Evolutionary conservation across 2,888 invertebrate species (phyloP).

Genomic region (Balanococcus diminutus): DNA sequence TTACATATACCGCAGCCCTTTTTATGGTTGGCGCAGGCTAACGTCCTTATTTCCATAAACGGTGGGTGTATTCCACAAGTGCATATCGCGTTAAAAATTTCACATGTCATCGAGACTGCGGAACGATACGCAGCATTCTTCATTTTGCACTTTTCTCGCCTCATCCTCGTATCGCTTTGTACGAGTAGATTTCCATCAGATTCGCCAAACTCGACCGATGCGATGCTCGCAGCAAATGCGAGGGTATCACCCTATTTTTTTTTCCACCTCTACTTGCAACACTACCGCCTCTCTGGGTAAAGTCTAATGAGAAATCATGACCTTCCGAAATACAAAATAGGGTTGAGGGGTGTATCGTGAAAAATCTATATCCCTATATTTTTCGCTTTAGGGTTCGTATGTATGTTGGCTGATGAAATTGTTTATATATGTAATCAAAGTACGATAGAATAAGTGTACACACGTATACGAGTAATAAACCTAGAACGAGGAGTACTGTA

Average conservation of each 20-base stretch:
- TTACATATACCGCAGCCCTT: background rate
- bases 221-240: background rate
- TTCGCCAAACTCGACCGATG: background rate
- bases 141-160: background rate
- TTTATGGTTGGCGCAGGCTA: background rate
- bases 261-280: background rate
- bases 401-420: background rate
- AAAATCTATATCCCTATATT: background rate
- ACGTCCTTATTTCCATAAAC: background rate
- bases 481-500: background rate
- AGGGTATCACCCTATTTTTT: background rate
- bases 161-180: too few species aligned
- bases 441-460: background rate
- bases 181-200: background rate
- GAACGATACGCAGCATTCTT: background rate
- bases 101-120: background rate
- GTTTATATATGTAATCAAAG: background rate
- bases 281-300: background rate
- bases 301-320: constrained; percentile 13
- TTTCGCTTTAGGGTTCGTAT: constrained; percentile 14
- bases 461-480: background rate
- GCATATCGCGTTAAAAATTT: background rate
- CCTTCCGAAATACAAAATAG: constrained; percentile 19
- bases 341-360: background rate
- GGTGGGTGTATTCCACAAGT: background rate